phyloP scores from a whole-genome alignment of 2,113 vertebrate species.

The Megaceryle torquata region DNA sequence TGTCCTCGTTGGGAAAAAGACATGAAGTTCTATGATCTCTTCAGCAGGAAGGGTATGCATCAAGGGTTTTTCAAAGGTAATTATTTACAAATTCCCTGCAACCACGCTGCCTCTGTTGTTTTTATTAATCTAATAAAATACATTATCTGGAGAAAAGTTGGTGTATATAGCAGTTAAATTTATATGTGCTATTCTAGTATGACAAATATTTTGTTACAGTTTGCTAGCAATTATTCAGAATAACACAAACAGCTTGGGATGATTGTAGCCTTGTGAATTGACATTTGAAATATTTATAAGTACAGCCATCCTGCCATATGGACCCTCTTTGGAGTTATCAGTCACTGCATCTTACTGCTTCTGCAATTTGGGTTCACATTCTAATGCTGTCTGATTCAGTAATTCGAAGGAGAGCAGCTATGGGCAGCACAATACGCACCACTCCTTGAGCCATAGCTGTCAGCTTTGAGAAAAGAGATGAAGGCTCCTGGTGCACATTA shows the following conservation, averaged over 20 bases:
- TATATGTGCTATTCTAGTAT: conserved; percentile 60
- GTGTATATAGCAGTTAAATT: conserved; percentile 51
- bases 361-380: not conserved
- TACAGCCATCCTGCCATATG: conserved; percentile 66
- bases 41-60: not conserved
- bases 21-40: not conserved
- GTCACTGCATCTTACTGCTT: conserved; percentile 14
- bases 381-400: not conserved
- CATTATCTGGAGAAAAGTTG: conserved; percentile 48
- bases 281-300: conserved; percentile 79
- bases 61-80: conserved; percentile 17
- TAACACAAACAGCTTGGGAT: conserved; percentile 69
- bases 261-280: conserved; percentile 64
- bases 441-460: not conserved
- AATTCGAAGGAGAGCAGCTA: not conserved
- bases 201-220: conserved; percentile 71
- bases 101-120: not conserved
- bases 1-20: not conserved
- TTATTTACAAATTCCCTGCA: conserved; percentile 46
- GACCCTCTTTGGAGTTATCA: conserved; percentile 58
- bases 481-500: not conserved
- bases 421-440: not conserved
- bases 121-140: conserved; percentile 57
- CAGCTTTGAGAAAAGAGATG: not conserved
- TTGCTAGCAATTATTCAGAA: conserved; percentile 67